Percentiles rank a stretch among this genome's conserved stretches.
phyloP scores from a whole-genome alignment of 2,888 invertebrate species.

The Colostygia pectinataria region DNA sequence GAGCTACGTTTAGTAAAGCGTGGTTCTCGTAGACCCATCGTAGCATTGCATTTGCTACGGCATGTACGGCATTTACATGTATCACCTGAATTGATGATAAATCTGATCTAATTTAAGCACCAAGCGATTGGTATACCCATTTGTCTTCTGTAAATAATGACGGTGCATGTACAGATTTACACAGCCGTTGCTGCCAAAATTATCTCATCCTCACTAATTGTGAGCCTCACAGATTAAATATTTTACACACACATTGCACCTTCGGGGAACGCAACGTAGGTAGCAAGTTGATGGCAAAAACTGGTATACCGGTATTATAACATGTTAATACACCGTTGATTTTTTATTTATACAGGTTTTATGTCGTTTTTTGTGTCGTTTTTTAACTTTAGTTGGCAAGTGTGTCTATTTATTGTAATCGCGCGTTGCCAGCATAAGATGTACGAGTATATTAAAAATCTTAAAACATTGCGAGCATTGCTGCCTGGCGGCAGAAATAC shows the following conservation, averaged over 20 bases:
- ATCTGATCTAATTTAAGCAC: background rate
- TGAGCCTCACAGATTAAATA: constrained; percentile 39
- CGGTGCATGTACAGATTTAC: constrained; percentile 15
- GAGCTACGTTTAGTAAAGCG: no score
- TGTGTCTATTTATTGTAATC: no score
- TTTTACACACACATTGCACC: constrained; percentile 52
- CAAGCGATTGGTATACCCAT: constrained; percentile 5
- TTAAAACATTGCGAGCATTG: no score
- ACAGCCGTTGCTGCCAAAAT: constrained; percentile 22
- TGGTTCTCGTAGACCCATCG: constrained; percentile 1
- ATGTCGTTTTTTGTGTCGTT: no score
- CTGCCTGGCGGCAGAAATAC: no score
- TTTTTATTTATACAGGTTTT: no score
- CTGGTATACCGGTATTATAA: no score
- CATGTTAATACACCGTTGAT: no score
- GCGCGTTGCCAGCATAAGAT: no score
- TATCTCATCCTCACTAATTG: constrained; percentile 28
- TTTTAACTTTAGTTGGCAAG: background rate
- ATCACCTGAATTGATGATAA: background rate
- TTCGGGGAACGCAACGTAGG: constrained; percentile 38
- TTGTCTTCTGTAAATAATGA: constrained; percentile 19
- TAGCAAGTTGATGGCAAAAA: background rate
- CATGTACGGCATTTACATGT: background rate
- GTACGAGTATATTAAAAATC: no score
- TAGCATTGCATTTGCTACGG: background rate